A percentile compares a stretch with the other conserved stretches of the same genome.
Evolutionary conservation across 2,113 vertebrate species (phyloP).

Genomic region (Cyanistes caeruleus): DNA sequence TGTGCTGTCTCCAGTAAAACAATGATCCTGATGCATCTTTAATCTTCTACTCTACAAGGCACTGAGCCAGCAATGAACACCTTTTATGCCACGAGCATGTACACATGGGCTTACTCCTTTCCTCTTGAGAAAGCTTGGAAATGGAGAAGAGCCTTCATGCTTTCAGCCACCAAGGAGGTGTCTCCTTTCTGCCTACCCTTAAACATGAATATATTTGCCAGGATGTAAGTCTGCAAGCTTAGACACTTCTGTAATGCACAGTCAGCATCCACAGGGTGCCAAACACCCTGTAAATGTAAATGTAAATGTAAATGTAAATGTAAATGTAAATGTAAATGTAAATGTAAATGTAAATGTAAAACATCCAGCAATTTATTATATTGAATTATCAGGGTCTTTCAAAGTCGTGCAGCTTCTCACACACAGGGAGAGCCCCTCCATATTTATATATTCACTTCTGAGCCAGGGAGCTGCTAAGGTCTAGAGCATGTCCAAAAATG

Average conservation of each 20-base stretch:
- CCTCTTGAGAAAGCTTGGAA: background rate
- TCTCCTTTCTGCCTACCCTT: background rate
- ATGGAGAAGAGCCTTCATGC: background rate
- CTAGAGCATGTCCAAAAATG: background rate
- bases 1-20: background rate
- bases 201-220: background rate
- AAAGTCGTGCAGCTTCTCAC: background rate
- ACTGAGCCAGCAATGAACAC: background rate
- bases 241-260: background rate
- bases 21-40: background rate
- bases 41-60: background rate
- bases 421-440: background rate
- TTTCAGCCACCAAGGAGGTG: background rate
- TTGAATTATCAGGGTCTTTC: background rate
- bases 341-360: no score
- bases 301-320: no score
- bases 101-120: background rate
- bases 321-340: no score
- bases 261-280: background rate
- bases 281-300: background rate
- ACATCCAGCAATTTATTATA: background rate
- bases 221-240: background rate
- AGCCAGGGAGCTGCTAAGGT: background rate
- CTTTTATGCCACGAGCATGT: rapidly evolving
- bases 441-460: no score